phyloP scores from a whole-genome alignment of 2,888 invertebrate genomes.

The Dorcus parallelipipedus region DNA sequence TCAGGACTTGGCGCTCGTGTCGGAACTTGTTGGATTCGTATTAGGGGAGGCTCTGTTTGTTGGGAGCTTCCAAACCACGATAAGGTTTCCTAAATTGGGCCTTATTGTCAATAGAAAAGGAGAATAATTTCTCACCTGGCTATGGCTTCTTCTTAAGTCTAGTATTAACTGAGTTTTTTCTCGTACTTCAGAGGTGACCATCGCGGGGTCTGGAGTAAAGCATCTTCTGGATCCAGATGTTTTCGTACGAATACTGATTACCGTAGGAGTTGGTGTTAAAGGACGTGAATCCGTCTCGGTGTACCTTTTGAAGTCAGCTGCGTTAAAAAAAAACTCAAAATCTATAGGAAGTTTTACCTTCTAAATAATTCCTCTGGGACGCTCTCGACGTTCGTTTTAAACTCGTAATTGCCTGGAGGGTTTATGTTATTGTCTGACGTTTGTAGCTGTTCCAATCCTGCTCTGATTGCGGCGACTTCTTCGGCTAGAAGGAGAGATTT shows the following conservation, averaged over 20 bases:
- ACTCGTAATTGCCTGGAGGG: not conserved
- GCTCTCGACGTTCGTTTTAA: constrained; percentile 54
- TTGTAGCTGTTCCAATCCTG: constrained; percentile 34
- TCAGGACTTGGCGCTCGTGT: constrained; percentile 27
- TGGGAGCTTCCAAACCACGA: constrained; percentile 50
- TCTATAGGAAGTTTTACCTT: constrained; percentile 41
- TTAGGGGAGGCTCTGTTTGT: constrained; percentile 46
- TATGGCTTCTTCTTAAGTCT: constrained; percentile 66
- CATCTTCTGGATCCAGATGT: constrained; percentile 65
- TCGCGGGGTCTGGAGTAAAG: constrained; percentile 66
- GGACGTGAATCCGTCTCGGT: constrained; percentile 84
- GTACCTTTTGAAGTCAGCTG: constrained; percentile 52
- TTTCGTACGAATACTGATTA: constrained; percentile 69
- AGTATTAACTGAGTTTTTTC: constrained; percentile 69
- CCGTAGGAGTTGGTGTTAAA: constrained; percentile 74
- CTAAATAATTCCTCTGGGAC: constrained; percentile 75
- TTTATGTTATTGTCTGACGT: constrained; percentile 5
- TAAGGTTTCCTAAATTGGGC: constrained; percentile 48
- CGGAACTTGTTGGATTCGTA: constrained; percentile 38
- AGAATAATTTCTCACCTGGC: constrained; percentile 53
- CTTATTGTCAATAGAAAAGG: not conserved
- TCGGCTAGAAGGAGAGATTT: constrained; percentile 41
- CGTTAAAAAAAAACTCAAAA: too few species aligned
- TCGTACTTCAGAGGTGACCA: constrained; percentile 44
- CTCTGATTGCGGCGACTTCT: constrained; percentile 44